Conservation (phyloP, 1,140 invertebrate species). For the Drosophila auraria region DNA sequence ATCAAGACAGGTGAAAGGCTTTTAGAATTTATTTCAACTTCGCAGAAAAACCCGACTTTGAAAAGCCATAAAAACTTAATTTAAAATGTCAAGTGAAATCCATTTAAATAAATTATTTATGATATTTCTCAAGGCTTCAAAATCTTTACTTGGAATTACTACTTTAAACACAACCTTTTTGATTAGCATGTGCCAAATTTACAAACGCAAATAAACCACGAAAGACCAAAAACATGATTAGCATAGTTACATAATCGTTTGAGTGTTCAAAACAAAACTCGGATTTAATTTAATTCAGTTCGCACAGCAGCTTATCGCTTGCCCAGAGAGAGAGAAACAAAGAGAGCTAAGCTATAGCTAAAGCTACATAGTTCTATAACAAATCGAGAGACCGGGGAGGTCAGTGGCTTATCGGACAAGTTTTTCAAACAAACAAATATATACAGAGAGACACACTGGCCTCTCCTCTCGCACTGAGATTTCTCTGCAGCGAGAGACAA, state of each 20-base stretch:
- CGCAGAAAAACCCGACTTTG: too few species aligned
- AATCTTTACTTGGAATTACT: not conserved
- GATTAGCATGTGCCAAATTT: conserved; percentile 36
- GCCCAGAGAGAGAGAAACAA: conserved; percentile 24
- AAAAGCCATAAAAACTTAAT: not conserved
- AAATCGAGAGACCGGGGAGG: conserved; percentile 40
- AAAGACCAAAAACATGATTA: conserved; percentile 28
- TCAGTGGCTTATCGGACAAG: conserved; percentile 77
- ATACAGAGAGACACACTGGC: conserved; percentile 1
- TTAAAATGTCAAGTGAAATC: not conserved
- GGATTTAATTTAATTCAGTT: conserved; percentile 51
- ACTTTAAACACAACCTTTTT: conserved; percentile 6
- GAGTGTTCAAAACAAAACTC: conserved; percentile 48
- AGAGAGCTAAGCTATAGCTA: conserved; percentile 16
- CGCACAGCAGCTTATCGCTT: conserved; percentile 45
- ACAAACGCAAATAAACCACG: conserved; percentile 14
- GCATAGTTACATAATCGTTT: conserved; percentile 45
- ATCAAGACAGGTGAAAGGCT: not conserved
- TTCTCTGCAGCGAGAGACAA: not conserved
- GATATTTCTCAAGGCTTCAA: too few species aligned
- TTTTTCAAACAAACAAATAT: conserved; percentile 33
- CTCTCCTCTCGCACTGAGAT: conserved; percentile 11
- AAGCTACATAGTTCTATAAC: conserved; percentile 34
- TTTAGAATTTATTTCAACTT: not conserved
- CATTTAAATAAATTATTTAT: not conserved